These are phyloP conservation scores for Adela reaumurella DNA, from an alignment of 2,888 invertebrate species.

Conservation along the genomic window DNA sequence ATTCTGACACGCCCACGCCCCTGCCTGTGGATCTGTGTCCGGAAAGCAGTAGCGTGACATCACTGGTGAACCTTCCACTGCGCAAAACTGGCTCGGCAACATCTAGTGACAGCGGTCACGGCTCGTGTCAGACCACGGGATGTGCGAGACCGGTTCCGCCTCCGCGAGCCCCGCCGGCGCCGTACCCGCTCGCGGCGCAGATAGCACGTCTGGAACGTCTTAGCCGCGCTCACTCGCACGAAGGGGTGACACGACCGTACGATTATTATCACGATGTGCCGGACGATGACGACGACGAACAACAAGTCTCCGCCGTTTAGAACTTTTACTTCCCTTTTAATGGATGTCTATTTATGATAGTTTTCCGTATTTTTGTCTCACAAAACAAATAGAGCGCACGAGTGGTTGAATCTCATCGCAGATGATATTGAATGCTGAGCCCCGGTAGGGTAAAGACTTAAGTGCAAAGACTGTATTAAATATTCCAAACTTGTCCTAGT, in stretches of 20 bases:
- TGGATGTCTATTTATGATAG: conserved; percentile 44
- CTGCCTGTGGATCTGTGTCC: conserved; percentile 86
- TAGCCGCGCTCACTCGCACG: conserved; percentile 81
- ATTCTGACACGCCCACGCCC: conserved; percentile 84
- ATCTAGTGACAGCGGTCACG: conserved; percentile 89
- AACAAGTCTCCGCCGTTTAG: conserved; percentile 48
- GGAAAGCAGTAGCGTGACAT: conserved; percentile 93
- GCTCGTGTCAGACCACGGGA: conserved; percentile 59
- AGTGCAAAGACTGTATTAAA: conserved; percentile 55
- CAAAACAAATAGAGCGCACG: conserved; percentile 48
- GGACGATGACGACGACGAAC: conserved; percentile 52
- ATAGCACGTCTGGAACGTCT: conserved; percentile 80
- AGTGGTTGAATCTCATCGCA: conserved; percentile 37
- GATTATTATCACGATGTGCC: conserved; percentile 61
- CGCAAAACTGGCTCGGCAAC: conserved; percentile 89
- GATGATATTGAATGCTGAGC: conserved; percentile 24
- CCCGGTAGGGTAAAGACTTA: conserved; percentile 47
- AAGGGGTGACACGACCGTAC: conserved; percentile 75
- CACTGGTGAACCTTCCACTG: conserved; percentile 83
- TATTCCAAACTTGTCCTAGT: conserved; percentile 41
- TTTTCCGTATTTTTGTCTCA: conserved; percentile 50
- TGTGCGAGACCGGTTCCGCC: conserved; percentile 66
- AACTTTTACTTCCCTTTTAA: conserved; percentile 12
- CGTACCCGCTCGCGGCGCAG: conserved; percentile 82
- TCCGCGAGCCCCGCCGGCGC: conserved; percentile 67